Evolutionary conservation across 2,113 vertebrate species (phyloP), one percentile per base, ranked within the genome.

Genomic region (Cyphomyrus discorhynchus): DNA sequence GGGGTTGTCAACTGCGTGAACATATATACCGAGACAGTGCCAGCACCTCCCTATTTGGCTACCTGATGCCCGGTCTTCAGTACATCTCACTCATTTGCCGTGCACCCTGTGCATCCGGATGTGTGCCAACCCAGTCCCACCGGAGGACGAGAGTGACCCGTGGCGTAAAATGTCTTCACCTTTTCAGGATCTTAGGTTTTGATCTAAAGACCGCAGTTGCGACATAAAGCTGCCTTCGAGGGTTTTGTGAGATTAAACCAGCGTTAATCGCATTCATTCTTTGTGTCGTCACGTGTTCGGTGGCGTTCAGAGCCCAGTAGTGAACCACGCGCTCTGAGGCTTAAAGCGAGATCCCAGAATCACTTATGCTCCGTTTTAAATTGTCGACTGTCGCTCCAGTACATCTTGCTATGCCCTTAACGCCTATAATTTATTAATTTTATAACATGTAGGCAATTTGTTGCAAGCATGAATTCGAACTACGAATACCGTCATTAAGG

Each of bases 1-100:
- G 92, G 93, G 94, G 96, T 96, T 97, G 96, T 96, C 97, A 96
- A 94, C 95, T 95, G 95, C 95, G 95, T 96, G 96, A 96, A 96
- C 96, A 93, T 92, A 94, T 94, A 94, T 95, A 95, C 94, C 91
- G 93, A 94, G 62, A 21, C 53, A 88, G 56, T 56, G 39, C 35
- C 94, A 93, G 95, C 94, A 94, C 85, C 85, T 87, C 50, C 93
- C 92, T 93, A 92, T 92, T 93, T 93, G 94, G 94, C 94, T 95
- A 94, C 93, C 95, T 94, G 82, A 93, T 94, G 94, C 94, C 88
- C 87, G 93, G 92, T 93, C 91, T 53, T 53, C 85, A 13, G 49
- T 91, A 91, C 93, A 91, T 95, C 91, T 88, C 92, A 94, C 31
- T 95, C 92, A 91, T 91, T 93, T 80, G 85, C 91, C 94, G 92